A percentile compares a stretch with the other conserved stretches of the same genome.
Conservation (phyloP, 2,888 invertebrate species). For the Helleia helle region DNA sequence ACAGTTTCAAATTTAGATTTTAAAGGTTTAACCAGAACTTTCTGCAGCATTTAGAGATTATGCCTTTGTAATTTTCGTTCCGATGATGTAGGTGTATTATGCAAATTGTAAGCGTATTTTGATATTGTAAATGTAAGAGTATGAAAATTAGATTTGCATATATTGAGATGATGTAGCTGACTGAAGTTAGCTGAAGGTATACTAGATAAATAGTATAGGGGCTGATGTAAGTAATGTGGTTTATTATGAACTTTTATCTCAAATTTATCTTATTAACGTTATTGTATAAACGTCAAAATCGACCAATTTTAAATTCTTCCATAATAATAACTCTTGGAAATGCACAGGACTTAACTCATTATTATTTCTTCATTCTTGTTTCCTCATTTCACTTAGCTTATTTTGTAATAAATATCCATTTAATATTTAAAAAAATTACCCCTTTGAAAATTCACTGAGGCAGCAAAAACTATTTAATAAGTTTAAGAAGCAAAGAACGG, state of each 20-base stretch:
- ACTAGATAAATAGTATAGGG: too few relatives aligned
- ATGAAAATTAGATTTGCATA: too few relatives aligned
- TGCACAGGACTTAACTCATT: too few relatives aligned
- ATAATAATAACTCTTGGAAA: too few relatives aligned
- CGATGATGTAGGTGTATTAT: slow-evolving; percentile 33
- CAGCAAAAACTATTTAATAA: slow-evolving; percentile 70
- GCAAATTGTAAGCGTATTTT: slow-evolving; percentile 40
- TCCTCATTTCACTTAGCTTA: neutral
- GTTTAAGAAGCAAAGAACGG: slow-evolving; percentile 55
- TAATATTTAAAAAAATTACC: slow-evolving; percentile 21
- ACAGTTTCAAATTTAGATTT: slow-evolving; percentile 32
- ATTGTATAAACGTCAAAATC: too few relatives aligned
- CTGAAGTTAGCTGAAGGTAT: too few relatives aligned
- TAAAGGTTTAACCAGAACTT: slow-evolving; percentile 29
- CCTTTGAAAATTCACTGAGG: slow-evolving; percentile 42
- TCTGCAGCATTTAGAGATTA: slow-evolving; percentile 30
- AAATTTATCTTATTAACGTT: too few relatives aligned
- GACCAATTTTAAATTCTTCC: too few relatives aligned
- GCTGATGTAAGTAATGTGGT: too few relatives aligned
- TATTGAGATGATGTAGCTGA: too few relatives aligned
- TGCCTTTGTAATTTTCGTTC: slow-evolving; percentile 43
- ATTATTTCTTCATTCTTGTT: too few relatives aligned
- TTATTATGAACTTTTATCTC: too few relatives aligned
- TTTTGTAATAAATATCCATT: neutral
- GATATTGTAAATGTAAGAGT: slow-evolving; percentile 2